Evolutionary conservation across 2,888 invertebrate genomes (phyloP).

Genomic region (Petrophora chlorosata): DNA sequence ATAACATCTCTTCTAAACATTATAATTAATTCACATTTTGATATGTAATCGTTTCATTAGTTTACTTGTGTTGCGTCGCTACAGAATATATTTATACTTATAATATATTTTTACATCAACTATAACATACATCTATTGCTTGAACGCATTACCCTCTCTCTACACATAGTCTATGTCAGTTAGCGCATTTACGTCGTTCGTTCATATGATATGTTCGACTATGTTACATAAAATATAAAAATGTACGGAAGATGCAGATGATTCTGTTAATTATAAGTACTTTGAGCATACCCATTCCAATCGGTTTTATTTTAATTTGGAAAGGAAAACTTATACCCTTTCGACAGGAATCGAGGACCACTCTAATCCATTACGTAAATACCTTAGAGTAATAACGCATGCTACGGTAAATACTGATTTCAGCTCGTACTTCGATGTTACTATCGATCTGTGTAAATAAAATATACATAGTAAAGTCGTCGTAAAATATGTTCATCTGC

Average conservation of each 20-base stretch:
- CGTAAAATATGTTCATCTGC: slow-evolving; percentile 51
- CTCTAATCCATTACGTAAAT: too few relatives aligned
- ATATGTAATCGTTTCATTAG: slow-evolving; percentile 74
- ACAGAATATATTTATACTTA: slow-evolving; percentile 54
- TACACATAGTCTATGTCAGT: slow-evolving; percentile 23
- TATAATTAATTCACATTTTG: slow-evolving; percentile 68
- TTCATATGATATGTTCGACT: slow-evolving; percentile 19
- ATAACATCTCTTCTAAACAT: slow-evolving; percentile 56
- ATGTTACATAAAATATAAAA: slow-evolving; percentile 48
- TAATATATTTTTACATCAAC: slow-evolving; percentile 49
- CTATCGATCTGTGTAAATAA: slow-evolving; percentile 36
- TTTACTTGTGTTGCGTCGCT: slow-evolving; percentile 33
- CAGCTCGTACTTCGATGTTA: slow-evolving; percentile 52
- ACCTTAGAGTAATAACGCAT: too few relatives aligned
- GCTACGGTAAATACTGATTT: slow-evolving; percentile 32
- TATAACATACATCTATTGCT: slow-evolving; percentile 59
- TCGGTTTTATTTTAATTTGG: too few relatives aligned
- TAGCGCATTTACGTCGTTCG: slow-evolving; percentile 22
- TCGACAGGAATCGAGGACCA: too few relatives aligned
- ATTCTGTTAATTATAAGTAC: slow-evolving; percentile 41
- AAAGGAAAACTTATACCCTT: too few relatives aligned
- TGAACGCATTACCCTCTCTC: slow-evolving; percentile 30
- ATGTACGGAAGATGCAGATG: slow-evolving; percentile 52
- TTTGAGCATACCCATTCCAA: slow-evolving; percentile 53
- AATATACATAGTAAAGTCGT: slow-evolving; percentile 49